Evolutionary conservation across 1,140 invertebrate genomes (phyloP).

Genomic region (Lepidotrigona ventralis): DNA sequence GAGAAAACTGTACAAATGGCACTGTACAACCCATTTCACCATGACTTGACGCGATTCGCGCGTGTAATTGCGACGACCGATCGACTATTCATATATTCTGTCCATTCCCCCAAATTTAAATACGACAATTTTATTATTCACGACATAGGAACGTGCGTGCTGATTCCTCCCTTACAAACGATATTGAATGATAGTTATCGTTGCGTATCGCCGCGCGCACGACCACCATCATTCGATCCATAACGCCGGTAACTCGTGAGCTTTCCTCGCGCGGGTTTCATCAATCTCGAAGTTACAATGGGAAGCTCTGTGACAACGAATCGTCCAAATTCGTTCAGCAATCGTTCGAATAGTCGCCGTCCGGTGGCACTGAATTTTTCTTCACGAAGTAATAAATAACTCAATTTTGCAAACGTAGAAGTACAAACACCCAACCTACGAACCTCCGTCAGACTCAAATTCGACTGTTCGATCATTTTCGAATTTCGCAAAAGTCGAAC

Average conservation of each 20-base stretch:
- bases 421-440: conserved; percentile 20
- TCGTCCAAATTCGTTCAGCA: conserved; percentile 22
- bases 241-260: conserved; percentile 16
- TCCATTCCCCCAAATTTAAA: neutral
- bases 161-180: conserved; percentile 9
- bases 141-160: conserved; percentile 33
- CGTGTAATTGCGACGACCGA: conserved; percentile 4
- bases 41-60: neutral
- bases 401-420: conserved; percentile 24
- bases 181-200: conserved; percentile 15
- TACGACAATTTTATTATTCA: conserved; percentile 2
- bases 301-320: conserved; percentile 58
- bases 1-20: conserved; percentile 61
- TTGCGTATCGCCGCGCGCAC: neutral
- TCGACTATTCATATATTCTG: neutral
- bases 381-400: conserved; percentile 49
- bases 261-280: neutral
- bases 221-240: conserved; percentile 26
- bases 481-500: neutral
- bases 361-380: conserved; percentile 14
- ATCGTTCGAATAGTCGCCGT: conserved; percentile 16
- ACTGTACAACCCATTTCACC: conserved; percentile 46
- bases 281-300: conserved; percentile 2
- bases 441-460: neutral
- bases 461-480: neutral